These are phyloP conservation scores for Hucho hucho DNA, from an alignment of 2,113 vertebrate genomes.

Conservation along the genomic window DNA sequence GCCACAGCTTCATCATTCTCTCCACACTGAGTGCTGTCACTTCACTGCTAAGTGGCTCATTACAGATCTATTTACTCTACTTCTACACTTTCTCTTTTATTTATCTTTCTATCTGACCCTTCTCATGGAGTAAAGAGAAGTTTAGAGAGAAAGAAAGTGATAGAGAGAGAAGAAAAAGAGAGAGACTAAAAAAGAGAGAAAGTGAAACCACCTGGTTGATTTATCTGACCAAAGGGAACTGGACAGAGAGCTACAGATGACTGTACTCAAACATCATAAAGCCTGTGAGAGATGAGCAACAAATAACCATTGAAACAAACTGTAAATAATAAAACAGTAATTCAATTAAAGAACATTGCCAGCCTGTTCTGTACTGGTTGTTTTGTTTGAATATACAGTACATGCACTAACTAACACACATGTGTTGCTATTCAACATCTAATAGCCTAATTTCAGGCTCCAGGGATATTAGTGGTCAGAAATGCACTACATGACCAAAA, in stretches of 20 bases:
- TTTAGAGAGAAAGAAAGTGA: not conserved
- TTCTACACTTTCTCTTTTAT: slow-evolving; percentile 45
- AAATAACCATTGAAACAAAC: slow-evolving; percentile 58
- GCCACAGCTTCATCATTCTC: slow-evolving; percentile 37
- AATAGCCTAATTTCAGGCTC: slow-evolving; percentile 57
- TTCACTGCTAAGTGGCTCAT: slow-evolving; percentile 64
- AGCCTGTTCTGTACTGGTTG: slow-evolving; percentile 51
- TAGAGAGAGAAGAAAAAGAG: slow-evolving; percentile 1
- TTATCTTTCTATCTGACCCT: slow-evolving; percentile 34
- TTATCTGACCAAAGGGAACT: not conserved
- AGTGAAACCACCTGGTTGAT: slow-evolving; percentile 12
- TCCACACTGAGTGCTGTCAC: slow-evolving; percentile 33
- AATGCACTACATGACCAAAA: slow-evolving; percentile 20
- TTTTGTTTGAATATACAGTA: slow-evolving; percentile 54
- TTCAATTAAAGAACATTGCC: slow-evolving; percentile 55
- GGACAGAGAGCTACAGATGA: not conserved
- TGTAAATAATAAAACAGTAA: slow-evolving; percentile 59
- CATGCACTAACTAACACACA: slow-evolving; percentile 42
- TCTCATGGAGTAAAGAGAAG: slow-evolving; percentile 19
- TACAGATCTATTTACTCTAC: slow-evolving; percentile 47
- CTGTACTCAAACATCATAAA: slow-evolving; percentile 43
- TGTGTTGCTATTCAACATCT: slow-evolving; percentile 44
- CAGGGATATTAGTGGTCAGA: slow-evolving; percentile 42
- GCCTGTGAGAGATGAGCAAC: slow-evolving; percentile 45
- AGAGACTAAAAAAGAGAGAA: slow-evolving; percentile 7